Base-by-base conservation (phyloP, 2,888 invertebrate species). In the Entomobrya proxima region DNA sequence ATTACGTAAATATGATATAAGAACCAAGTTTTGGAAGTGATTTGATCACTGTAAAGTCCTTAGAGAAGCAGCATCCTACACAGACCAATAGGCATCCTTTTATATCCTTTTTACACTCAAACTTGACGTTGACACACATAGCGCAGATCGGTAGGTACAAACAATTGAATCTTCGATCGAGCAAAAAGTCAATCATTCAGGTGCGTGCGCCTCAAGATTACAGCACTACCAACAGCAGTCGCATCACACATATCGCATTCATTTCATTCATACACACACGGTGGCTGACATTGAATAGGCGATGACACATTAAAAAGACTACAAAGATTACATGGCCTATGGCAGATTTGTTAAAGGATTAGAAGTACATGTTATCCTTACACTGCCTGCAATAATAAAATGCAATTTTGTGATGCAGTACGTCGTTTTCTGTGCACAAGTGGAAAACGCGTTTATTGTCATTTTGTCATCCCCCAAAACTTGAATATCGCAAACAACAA, bases 281-380 rank as follows among this genome's bases (percentile, higher is more conserved):
- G 72, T 50, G 50, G 50, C 72, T 74, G 72, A 74, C 72, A 74
- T 74, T 74, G 72, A 74, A 74, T 50, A 74, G 58, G 61, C 77
- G 77, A 77, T 77, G 77, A 77, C 55, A 77, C 77, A 77, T 61
- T 77, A 76, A 76, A 24, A 40, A 61, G 55, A 61, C 44, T 44
- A 44, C 50, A 27, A 21, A 58, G 44, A 77, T 77, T 58, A 58
- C 58, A 55, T 58, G 77, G 76, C n/a, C 76, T 76, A 37, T 52
- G 40, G 58, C 55, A 74, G 72, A 74, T 50, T 47, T 55, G 52
- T 24, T 61, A 55, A 55, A 74, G 55, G 76, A 24, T 76, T 58
- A 61, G n/a, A n/a, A n/a, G n/a, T 37, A 77, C 77, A 77, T 30
- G 77, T 61, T 77, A 77, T 58, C 77, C 77, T 77, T 77, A 61